Evolutionary conservation across 1,140 invertebrate genomes (phyloP).

Genomic region (Penaeus japonicus): DNA sequence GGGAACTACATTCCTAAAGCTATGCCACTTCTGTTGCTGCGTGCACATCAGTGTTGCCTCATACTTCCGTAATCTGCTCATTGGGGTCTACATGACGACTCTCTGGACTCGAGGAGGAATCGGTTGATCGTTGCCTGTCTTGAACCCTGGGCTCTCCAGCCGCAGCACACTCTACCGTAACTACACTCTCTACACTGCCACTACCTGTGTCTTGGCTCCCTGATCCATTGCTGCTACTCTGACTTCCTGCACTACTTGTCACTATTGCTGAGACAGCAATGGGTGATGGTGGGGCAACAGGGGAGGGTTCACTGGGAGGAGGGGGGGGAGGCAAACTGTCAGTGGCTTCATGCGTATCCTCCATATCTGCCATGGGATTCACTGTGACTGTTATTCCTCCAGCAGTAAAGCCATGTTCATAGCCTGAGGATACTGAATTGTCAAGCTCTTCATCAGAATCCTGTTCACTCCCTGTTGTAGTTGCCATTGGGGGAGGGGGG

Average conservation of each 20-base stretch:
- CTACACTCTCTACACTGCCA: slow-evolving; percentile 48
- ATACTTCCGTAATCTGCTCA: slow-evolving; percentile 43
- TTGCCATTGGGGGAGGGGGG: slow-evolving; percentile 31
- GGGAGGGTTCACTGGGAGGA: background rate
- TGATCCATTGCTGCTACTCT: slow-evolving; percentile 51
- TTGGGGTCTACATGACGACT: slow-evolving; percentile 33
- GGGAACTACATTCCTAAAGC: slow-evolving; percentile 12
- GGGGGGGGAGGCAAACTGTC: slow-evolving; percentile 10
- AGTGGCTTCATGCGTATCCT: slow-evolving; percentile 11
- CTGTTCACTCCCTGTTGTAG: slow-evolving; percentile 16
- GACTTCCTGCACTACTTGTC: slow-evolving; percentile 23
- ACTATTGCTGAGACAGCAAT: background rate
- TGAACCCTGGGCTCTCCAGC: background rate
- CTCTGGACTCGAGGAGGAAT: slow-evolving; percentile 37
- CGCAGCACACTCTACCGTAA: slow-evolving; percentile 23
- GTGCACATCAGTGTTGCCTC: background rate
- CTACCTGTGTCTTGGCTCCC: slow-evolving; percentile 48
- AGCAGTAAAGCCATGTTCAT: slow-evolving; percentile 45
- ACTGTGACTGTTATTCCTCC: slow-evolving; percentile 43
- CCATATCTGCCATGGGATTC: slow-evolving; percentile 26
- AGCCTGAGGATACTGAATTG: slow-evolving; percentile 47
- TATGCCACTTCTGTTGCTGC: background rate
- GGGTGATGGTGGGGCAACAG: background rate
- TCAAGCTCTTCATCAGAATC: slow-evolving; percentile 42
- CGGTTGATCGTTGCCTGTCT: background rate